Evolutionary conservation across 2,113 vertebrate species (phyloP), one percentile per base, ranked within the genome.

Genomic region (Jacana jacana): DNA sequence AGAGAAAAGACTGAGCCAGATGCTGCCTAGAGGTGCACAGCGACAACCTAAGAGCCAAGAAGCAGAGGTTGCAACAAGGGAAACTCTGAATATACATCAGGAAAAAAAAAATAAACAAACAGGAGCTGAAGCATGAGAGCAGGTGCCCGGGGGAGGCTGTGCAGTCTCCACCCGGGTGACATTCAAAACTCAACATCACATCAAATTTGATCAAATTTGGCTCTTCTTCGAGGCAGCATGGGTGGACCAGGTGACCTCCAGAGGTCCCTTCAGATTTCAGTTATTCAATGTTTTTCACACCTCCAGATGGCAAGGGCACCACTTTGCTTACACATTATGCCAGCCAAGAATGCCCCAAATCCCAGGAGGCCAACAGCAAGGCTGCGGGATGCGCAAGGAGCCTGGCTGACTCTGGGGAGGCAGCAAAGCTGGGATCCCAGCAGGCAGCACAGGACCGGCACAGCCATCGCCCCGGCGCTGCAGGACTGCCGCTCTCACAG

Each of bases 271-370:
- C 46, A 61, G 44, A 77, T 13, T 39, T 57, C 35, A 37, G 17
- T 17, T 58, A 57, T 10, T 27, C 66, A 9, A 4, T 7, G 11
- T 14, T 88, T 69, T 37, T 4, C 61, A 65, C 49, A 58, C 5
- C 19, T 55, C 42, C 0, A 2, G 20, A 44, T 2, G 19, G 65
- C 11, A 28, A 33, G n/a, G 17, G 11, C 33, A 57, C 4, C 11
- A 18, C n/a, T 75, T 37, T 0, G 8, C 54, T 77, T 35, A 37
- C 2, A 2, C 0, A 1, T n/a, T n/a, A n/a, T n/a, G n/a, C n/a
- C n/a, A 9, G 51, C 15, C 3, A 10, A 49, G 44, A 40, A 65
- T 10, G 39, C 40, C 61, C 19, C 46, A 28, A 8, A 44, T 10
- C n/a, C 58, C 23, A 31, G 1, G 1, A 39, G 40, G 54, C n/a